A percentile compares a stretch with the other conserved stretches of the same genome.
Evolutionary conservation across 2,113 vertebrate genomes (phyloP).

Genomic region (Gadus macrocephalus): DNA sequence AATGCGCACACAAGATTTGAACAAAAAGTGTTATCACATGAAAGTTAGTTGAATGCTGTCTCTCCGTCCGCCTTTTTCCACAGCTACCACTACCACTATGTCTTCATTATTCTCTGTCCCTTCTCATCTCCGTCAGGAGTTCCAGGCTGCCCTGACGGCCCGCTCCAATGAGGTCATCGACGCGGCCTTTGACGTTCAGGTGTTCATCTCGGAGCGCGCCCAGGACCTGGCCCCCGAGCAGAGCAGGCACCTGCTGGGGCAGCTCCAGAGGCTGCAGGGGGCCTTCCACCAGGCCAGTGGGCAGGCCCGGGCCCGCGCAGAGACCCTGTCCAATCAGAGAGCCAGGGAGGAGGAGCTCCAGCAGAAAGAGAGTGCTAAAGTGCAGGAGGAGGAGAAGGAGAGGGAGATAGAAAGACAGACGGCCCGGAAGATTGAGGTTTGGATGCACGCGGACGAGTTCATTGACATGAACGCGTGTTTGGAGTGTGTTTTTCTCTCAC

Average conservation of each 20-base stretch:
- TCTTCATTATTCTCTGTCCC: too few relatives aligned
- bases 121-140: conserved; percentile 63
- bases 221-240: conserved; percentile 84
- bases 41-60: too few relatives aligned
- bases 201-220: conserved; percentile 86
- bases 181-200: conserved; percentile 79
- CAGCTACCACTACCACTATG: too few relatives aligned
- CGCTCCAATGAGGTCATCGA: conserved; percentile 75
- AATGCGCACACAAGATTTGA: too few relatives aligned
- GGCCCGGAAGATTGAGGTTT: conserved; percentile 74
- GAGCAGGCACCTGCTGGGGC: conserved; percentile 80
- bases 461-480: conserved; percentile 8
- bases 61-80: too few relatives aligned
- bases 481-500: background rate
- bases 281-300: conserved; percentile 77
- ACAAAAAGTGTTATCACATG: too few relatives aligned
- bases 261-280: conserved; percentile 83
- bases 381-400: conserved; percentile 41
- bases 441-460: conserved; percentile 41
- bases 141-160: conserved; percentile 67
- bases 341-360: conserved; percentile 58
- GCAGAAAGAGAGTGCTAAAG: conserved; percentile 39
- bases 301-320: conserved; percentile 58
- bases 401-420: conserved; percentile 49
- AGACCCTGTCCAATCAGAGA: conserved; percentile 68